Evolutionary conservation across 2,113 vertebrate genomes (phyloP).

Genomic region (Arenaria interpres): DNA sequence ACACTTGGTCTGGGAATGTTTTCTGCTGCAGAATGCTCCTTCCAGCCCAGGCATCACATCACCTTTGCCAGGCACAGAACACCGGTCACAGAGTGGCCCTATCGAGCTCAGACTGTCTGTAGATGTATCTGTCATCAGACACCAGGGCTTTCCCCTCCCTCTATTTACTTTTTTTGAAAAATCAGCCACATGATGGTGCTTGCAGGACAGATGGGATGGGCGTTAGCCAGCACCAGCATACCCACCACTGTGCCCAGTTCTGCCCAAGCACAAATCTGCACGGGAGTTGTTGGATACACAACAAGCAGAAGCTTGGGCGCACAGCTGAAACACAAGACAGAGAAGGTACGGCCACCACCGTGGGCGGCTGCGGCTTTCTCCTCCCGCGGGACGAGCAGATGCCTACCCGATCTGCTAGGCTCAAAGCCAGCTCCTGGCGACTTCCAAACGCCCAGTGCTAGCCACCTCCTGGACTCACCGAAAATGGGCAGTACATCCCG

Average conservation of each 20-base stretch:
- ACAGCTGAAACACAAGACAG: background rate
- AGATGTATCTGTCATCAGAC: background rate
- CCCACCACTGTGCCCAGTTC: background rate
- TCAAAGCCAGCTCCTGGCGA: background rate
- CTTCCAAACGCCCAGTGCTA: accelerated
- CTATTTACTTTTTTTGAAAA: background rate
- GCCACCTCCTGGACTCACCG: background rate
- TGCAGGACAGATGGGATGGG: background rate
- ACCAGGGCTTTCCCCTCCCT: background rate
- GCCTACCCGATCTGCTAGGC: background rate
- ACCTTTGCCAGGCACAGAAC: background rate
- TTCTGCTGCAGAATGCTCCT: background rate
- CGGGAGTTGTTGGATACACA: background rate
- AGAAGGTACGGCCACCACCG: accelerated
- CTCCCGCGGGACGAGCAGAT: accelerated
- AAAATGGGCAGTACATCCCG: background rate
- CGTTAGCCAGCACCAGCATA: background rate
- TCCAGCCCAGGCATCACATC: background rate
- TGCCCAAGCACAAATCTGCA: background rate
- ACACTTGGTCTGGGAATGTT: accelerated
- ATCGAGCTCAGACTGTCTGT: background rate
- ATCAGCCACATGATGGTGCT: background rate
- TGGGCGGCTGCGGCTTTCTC: accelerated
- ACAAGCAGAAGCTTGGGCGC: background rate
- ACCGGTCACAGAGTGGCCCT: background rate